Percentiles rank a stretch among this genome's conserved stretches.
Conservation (phyloP, 2,113 vertebrate species). For the Syngnathus typhle region DNA sequence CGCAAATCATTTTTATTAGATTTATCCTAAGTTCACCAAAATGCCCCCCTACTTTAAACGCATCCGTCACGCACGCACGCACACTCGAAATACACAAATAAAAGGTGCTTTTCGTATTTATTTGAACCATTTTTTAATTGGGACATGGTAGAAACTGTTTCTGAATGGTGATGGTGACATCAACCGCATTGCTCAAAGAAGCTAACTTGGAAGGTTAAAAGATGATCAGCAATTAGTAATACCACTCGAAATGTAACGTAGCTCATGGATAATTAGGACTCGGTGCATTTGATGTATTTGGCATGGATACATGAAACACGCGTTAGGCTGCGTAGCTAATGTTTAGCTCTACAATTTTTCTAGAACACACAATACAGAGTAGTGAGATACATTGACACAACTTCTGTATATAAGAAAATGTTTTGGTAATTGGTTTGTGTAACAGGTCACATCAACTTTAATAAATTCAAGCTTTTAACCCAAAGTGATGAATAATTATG, state of each 20-base stretch:
- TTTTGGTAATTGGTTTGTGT: constrained; percentile 47
- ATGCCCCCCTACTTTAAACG: no score
- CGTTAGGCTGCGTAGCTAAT: constrained; percentile 39
- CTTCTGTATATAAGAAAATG: constrained; percentile 20
- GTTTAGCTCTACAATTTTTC: constrained; percentile 41
- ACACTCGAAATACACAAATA: not conserved
- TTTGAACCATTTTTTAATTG: constrained; percentile 56
- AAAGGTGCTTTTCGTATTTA: not conserved
- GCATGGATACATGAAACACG: constrained; percentile 30
- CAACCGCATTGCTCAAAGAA: constrained; percentile 32
- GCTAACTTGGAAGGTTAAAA: constrained; percentile 33
- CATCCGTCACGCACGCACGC: no score
- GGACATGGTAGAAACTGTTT: constrained; percentile 42
- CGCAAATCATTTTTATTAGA: not conserved
- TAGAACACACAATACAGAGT: constrained; percentile 26
- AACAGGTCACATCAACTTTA: constrained; percentile 29
- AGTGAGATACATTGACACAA: constrained; percentile 21
- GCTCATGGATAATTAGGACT: constrained; percentile 7
- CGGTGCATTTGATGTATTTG: constrained; percentile 18
- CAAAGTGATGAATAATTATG: not conserved
- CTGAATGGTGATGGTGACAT: constrained; percentile 52
- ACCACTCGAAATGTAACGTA: not conserved
- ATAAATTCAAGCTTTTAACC: constrained; percentile 8
- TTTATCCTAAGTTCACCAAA: no score
- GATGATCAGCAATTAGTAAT: constrained; percentile 32